These are phyloP conservation scores for Leptobrachium leishanense DNA, from an alignment of 2,113 vertebrate species.

Conservation along the genomic window DNA sequence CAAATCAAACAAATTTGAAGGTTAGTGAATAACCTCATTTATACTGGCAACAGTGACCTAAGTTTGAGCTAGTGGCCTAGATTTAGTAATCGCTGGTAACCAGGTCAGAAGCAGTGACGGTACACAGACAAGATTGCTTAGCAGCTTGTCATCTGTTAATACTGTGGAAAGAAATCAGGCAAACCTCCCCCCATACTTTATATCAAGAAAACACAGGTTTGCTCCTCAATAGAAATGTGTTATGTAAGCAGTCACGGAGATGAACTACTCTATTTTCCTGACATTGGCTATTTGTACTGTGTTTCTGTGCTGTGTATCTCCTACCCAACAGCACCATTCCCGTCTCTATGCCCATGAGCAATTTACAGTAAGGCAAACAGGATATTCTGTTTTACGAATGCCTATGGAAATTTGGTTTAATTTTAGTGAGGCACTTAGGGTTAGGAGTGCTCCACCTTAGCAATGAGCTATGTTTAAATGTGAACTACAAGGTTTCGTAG, in stretches of 20 bases:
- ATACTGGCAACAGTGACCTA: not conserved
- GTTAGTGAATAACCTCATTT: not conserved
- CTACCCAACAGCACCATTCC: no score
- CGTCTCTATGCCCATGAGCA: no score
- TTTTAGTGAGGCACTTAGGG: no score
- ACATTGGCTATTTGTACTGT: not conserved
- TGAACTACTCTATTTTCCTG: not conserved
- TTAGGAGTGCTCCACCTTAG: no score
- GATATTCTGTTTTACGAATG: no score
- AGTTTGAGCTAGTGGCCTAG: slow-evolving; percentile 13
- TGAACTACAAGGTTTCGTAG: no score
- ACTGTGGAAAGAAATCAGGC: not conserved
- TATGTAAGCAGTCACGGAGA: not conserved
- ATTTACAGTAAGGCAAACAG: no score
- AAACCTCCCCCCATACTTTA: not conserved
- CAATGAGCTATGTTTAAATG: no score
- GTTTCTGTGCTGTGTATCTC: not conserved
- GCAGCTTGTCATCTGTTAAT: slow-evolving; percentile 4
- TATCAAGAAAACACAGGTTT: not conserved
- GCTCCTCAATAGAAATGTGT: not conserved
- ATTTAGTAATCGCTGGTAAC: not conserved
- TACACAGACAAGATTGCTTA: not conserved
- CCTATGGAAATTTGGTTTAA: no score
- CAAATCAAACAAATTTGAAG: no score
- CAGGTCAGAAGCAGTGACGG: slow-evolving; percentile 4